Percentiles rank a stretch among this genome's conserved stretches.
These are phyloP conservation scores for Acanthosoma haemorrhoidale DNA, from an alignment of 2,888 invertebrate species.

Conservation along the genomic window DNA sequence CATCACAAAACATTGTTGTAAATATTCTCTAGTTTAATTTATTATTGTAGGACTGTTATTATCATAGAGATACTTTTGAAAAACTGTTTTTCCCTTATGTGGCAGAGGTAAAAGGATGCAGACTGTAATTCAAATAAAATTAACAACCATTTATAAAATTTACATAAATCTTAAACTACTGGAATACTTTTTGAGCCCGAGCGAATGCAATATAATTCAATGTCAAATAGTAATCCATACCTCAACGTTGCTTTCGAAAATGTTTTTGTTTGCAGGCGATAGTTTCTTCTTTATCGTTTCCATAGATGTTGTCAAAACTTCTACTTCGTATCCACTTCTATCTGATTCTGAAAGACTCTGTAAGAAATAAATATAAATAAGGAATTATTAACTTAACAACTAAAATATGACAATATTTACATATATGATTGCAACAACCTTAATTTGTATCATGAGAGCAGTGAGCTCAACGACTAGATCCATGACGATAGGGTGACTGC, in stretches of 20 bases:
- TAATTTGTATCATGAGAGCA: slow-evolving; percentile 83
- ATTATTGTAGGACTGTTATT: too few species aligned
- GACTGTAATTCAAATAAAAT: too few species aligned
- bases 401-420: background rate
- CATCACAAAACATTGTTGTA: too few species aligned
- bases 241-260: slow-evolving; percentile 84
- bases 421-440: slow-evolving; percentile 47
- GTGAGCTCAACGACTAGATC: slow-evolving; percentile 81
- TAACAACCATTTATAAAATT: too few species aligned
- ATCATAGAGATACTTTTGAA: too few species aligned
- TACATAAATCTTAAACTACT: too few species aligned
- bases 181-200: too few species aligned
- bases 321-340: slow-evolving; percentile 83
- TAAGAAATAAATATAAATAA: slow-evolving; percentile 36
- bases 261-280: slow-evolving; percentile 65
- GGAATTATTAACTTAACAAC: background rate
- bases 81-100: too few species aligned
- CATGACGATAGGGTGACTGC: slow-evolving; percentile 53
- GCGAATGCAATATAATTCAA: too few species aligned
- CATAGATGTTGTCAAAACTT: slow-evolving; percentile 85
- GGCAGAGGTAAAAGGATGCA: too few species aligned
- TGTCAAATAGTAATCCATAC: too few species aligned
- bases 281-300: slow-evolving; percentile 79
- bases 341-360: slow-evolving; percentile 68
- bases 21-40: too few species aligned